Percentiles rank a stretch among this genome's conserved stretches.
Conservation (phyloP, 1,140 invertebrate genomes). For the Ganaspis sp. region DNA sequence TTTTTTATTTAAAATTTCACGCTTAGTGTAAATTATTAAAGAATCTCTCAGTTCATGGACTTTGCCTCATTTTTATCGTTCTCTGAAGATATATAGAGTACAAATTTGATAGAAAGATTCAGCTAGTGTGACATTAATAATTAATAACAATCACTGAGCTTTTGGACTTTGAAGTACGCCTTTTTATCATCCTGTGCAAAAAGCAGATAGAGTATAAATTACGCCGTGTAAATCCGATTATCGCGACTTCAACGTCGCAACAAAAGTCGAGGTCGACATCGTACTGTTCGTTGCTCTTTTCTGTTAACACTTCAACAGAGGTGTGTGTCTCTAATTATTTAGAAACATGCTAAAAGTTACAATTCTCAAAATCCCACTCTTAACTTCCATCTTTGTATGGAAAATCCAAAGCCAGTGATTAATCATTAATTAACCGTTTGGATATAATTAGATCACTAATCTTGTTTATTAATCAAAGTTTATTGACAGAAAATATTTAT, state of each 20-base stretch:
- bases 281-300: conserved; percentile 18
- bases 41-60: neutral
- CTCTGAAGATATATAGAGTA: neutral
- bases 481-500: no score
- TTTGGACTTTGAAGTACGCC: conserved; percentile 23
- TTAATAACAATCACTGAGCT: conserved; percentile 29
- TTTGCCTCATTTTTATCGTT: conserved; percentile 25
- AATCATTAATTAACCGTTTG: no score
- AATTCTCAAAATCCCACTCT: neutral
- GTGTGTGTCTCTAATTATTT: conserved; percentile 13
- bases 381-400: no score
- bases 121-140: conserved; percentile 30
- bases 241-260: neutral
- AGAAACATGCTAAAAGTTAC: neutral
- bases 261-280: conserved; percentile 23
- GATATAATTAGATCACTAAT: no score
- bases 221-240: conserved; percentile 31
- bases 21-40: no score
- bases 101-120: conserved; percentile 31
- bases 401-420: no score
- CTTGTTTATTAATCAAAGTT: no score
- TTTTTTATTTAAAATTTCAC: no score
- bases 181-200: conserved; percentile 25
- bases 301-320: conserved; percentile 11
- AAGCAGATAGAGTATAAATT: conserved; percentile 29